A percentile compares a stretch with the other conserved stretches of the same genome.
Conservation (phyloP, 2,113 vertebrate species). For the Toxostoma redivivum region DNA sequence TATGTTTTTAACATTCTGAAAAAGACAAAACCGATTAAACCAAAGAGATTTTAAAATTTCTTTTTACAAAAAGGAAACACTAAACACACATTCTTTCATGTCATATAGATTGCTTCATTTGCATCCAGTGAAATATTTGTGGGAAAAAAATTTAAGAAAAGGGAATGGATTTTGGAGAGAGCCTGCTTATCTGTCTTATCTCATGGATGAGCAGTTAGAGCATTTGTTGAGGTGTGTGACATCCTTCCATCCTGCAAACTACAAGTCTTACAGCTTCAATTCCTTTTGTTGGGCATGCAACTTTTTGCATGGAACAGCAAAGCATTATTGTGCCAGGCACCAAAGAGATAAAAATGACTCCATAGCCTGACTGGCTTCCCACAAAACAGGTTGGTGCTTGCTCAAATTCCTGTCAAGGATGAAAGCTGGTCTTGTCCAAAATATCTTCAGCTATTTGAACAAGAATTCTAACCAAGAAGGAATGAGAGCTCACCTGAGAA, state of each 20-base stretch:
- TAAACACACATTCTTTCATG: not conserved
- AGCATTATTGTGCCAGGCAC: not conserved
- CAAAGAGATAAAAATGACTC: not conserved
- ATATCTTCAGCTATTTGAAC: not conserved
- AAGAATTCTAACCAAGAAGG: not conserved
- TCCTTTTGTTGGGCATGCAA: not conserved
- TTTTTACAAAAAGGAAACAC: not conserved
- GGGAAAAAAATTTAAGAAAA: not conserved
- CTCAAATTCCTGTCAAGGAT: not conserved
- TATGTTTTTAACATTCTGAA: not conserved
- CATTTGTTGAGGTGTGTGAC: not conserved
- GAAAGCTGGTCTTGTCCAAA: not conserved
- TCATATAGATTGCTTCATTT: not conserved
- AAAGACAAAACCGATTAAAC: not conserved
- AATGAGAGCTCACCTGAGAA: not conserved
- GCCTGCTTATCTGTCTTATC: not conserved
- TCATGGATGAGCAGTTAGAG: not conserved
- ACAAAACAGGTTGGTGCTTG: not conserved
- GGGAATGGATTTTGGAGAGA: not conserved
- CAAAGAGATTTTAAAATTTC: not conserved
- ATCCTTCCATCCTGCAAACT: not conserved
- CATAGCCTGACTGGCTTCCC: not conserved
- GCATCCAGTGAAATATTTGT: not conserved
- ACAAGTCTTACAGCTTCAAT: not conserved
- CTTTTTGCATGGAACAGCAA: constrained; percentile 1